Base-by-base conservation (phyloP, 2,797 vertebrate species). In the Nyctibius grandis region DNA sequence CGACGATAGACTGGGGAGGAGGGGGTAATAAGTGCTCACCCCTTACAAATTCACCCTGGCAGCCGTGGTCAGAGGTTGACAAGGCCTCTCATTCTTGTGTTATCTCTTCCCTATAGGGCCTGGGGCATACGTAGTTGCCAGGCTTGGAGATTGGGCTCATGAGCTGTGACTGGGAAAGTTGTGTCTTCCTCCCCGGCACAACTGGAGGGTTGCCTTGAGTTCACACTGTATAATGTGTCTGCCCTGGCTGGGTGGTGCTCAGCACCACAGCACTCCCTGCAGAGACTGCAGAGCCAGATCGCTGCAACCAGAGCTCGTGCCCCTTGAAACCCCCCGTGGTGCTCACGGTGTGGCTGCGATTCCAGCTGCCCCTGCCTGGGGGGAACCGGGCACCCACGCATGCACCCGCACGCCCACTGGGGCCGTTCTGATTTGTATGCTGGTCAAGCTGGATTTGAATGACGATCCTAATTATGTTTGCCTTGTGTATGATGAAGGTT, bases 81-180 rank as follows among this genome's bases (percentile, higher is more conserved):
- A 34, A 33, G 23, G 63, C 25, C 56, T 88, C 38, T 68, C 3
- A 0, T 42, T 33, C 72, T 44, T 42, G 3, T 12, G 4, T 3
- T 2, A 0, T 64, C 53, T 63, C 47, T 5, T 45, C 51, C 13
- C 68, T 60, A 12, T 26, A 61, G 75, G 17, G 42, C 25, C 75
- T 59, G 63, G n/a, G 63, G 21, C 3, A 3, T 29, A 12, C 0
- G 10, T 29, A 51, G 77, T 0, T 0, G 0, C 59, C 17, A 25
- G 42, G 42, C 48, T 84, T 54, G 19, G 50, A 33, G 7, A 14
- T 7, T 1, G 4, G 26, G 63, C 57, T 76, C 38, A 4, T 0
- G 1, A 21, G 26, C 47, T 36, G 1, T 15, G 57, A 5, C 54
- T 38, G 34, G 45, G 34, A 12, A 45, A 20, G 59, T 5, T 34